Conservation (phyloP, 2,888 invertebrate species). For the Brenthis daphne region DNA sequence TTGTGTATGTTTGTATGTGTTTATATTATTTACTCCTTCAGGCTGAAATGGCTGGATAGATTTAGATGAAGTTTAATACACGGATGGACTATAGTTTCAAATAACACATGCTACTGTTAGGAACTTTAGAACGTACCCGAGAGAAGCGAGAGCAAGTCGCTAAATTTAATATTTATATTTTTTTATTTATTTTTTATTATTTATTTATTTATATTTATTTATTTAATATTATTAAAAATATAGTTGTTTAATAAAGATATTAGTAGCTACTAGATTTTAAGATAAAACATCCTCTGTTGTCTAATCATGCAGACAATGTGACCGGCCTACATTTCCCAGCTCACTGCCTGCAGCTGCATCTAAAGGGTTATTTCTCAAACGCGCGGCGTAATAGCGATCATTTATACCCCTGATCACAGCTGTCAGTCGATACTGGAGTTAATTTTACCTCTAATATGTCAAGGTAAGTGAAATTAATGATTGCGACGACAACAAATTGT, state of each 20-base stretch:
- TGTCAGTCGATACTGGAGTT: conserved; percentile 56
- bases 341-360: conserved; percentile 61
- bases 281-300: conserved; percentile 13
- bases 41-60: too few relatives aligned
- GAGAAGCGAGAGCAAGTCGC: too few relatives aligned
- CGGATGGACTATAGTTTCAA: too few relatives aligned
- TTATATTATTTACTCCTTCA: too few relatives aligned
- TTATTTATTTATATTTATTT: too few relatives aligned
- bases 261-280: not conserved
- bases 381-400: conserved; percentile 62
- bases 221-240: not conserved
- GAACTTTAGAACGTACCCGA: too few relatives aligned
- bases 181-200: too few relatives aligned
- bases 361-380: conserved; percentile 72
- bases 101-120: too few relatives aligned
- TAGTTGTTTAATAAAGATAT: not conserved
- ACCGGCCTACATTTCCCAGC: conserved; percentile 50
- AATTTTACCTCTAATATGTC: conserved; percentile 47
- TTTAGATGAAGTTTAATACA: too few relatives aligned
- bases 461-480: conserved; percentile 15
- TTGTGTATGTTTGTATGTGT: too few relatives aligned
- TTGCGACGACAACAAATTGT: conserved; percentile 6
- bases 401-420: conserved; percentile 65
- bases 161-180: too few relatives aligned
- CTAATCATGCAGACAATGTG: conserved; percentile 42